A percentile compares a stretch with the other conserved stretches of the same genome.
These are phyloP conservation scores for Drosophila santomea DNA, from an alignment of 1,140 invertebrate genomes.

Conservation along the genomic window DNA sequence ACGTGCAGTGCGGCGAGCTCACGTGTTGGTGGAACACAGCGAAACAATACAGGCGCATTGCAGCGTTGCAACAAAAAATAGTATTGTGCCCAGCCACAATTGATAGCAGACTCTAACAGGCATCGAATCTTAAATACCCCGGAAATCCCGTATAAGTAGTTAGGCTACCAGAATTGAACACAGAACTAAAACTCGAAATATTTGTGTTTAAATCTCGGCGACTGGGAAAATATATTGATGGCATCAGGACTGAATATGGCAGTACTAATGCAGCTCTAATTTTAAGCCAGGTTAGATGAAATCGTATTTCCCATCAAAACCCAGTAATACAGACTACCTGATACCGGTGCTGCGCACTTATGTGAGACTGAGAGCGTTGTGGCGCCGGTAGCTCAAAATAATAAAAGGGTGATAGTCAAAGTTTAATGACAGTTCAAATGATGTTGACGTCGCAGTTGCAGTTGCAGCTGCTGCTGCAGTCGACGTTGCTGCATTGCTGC, in stretches of 20 bases:
- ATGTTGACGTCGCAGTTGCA: constrained; percentile 58
- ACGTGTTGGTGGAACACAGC: constrained; percentile 70
- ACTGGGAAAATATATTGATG: too few species aligned
- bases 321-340: not conserved
- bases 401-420: constrained; percentile 83
- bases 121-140: constrained; percentile 15
- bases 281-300: too few species aligned
- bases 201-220: too few species aligned
- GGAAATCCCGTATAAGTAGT: not conserved
- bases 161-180: too few species aligned
- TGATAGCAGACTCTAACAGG: constrained; percentile 15
- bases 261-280: too few species aligned
- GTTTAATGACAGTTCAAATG: constrained; percentile 83
- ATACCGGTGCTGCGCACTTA: constrained; percentile 5
- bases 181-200: too few species aligned
- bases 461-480: constrained; percentile 23
- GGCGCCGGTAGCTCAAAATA: constrained; percentile 73
- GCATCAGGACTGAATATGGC: too few species aligned
- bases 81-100: constrained; percentile 63
- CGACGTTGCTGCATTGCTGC: constrained; percentile 66
- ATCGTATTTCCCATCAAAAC: not conserved
- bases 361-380: constrained; percentile 10
- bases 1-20: constrained; percentile 70
- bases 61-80: constrained; percentile 44
- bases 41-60: constrained; percentile 67